phyloP scores from a whole-genome alignment of 2,113 vertebrate genomes.

The Xiphorhynchus elegans region DNA sequence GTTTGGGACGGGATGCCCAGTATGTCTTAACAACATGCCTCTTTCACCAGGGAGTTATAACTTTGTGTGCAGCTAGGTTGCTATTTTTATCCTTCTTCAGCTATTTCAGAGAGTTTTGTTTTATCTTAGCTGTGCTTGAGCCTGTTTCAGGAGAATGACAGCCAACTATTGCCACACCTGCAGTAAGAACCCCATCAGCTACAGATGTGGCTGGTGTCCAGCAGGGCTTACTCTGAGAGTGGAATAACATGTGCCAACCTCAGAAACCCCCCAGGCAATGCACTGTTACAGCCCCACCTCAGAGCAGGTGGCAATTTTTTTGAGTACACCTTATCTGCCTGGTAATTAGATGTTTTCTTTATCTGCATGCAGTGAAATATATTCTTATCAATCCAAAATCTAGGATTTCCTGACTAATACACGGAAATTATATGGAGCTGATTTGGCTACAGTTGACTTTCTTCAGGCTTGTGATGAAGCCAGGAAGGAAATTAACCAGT shows the following conservation, averaged over 20 bases:
- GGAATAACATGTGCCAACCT: background rate
- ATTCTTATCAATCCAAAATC: background rate
- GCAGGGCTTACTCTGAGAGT: background rate
- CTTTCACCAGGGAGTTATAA: background rate
- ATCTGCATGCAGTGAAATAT: background rate
- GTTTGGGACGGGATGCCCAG: background rate
- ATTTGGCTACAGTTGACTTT: constrained; percentile 86
- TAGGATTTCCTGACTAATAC: constrained; percentile 86
- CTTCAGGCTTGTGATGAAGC: constrained; percentile 74
- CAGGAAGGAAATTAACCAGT: constrained; percentile 85
- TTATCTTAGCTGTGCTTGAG: background rate
- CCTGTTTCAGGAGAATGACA: background rate
- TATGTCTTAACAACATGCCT: background rate
- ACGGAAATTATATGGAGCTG: constrained; percentile 83
- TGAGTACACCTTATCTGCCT: background rate
- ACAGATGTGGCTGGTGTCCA: background rate
- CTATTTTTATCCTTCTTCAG: background rate
- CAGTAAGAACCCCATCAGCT: background rate
- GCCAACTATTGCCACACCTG: background rate
- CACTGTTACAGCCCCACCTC: background rate
- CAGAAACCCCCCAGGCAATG: background rate
- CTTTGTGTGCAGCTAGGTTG: background rate
- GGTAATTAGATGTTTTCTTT: background rate
- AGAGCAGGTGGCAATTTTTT: background rate
- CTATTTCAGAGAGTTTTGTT: background rate